A percentile compares a stretch with the other conserved stretches of the same genome.
These are phyloP conservation scores for Semotilus atromaculatus DNA, from an alignment of 2,797 vertebrate genomes.

Conservation along the genomic window DNA sequence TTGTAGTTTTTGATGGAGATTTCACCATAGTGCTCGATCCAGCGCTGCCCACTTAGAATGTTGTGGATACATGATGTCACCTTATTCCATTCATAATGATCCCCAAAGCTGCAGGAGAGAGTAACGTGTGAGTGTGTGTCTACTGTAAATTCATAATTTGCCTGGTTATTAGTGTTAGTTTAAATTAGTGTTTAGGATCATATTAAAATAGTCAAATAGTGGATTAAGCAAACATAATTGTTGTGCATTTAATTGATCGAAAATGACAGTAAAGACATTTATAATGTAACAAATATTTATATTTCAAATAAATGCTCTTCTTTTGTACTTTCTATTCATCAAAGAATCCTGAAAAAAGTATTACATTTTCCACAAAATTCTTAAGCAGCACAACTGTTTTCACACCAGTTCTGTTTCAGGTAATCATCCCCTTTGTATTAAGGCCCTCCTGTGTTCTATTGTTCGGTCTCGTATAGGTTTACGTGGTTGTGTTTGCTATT, in stretches of 20 bases:
- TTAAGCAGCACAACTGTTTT: neutral
- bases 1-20: slow-evolving; percentile 90
- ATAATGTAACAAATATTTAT: neutral
- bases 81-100: slow-evolving; percentile 98
- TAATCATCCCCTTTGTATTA: neutral
- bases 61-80: slow-evolving; percentile 98
- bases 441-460: neutral
- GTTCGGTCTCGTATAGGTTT: neutral
- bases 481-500: neutral
- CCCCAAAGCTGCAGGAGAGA: slow-evolving; percentile 81
- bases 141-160: neutral
- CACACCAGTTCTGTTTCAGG: neutral
- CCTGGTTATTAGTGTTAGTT: neutral
- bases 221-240: neutral
- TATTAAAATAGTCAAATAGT: neutral
- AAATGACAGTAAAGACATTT: neutral
- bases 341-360: neutral
- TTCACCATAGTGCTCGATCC: slow-evolving; percentile 99
- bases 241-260: neutral
- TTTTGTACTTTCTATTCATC: neutral
- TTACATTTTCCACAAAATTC: neutral
- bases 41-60: slow-evolving; percentile 95
- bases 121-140: neutral
- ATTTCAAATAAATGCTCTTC: neutral
- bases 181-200: neutral